Conservation (phyloP, 2,888 invertebrate species). For the Crematogaster levior region DNA sequence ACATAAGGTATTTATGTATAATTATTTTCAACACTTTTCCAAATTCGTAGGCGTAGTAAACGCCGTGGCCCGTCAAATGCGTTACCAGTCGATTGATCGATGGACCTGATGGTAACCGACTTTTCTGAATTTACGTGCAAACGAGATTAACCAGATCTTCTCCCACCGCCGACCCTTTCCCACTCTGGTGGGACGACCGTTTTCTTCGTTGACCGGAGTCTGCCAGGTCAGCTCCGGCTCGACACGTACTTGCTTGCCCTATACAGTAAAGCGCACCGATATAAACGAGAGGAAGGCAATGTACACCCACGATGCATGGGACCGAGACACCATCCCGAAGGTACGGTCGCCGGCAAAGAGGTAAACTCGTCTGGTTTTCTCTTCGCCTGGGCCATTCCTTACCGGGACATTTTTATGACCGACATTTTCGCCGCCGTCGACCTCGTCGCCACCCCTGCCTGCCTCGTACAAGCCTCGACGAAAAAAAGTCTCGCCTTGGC, state of each 20-base stretch:
- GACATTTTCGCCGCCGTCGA: conserved; percentile 70
- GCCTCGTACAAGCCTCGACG: conserved; percentile 17
- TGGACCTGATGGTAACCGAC: conserved; percentile 56
- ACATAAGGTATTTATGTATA: background rate
- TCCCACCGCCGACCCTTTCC: conserved; percentile 32
- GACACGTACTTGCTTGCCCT: conserved; percentile 56
- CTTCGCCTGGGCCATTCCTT: conserved; percentile 70
- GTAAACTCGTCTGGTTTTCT: conserved; percentile 60
- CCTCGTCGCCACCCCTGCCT: conserved; percentile 29
- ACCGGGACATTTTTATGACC: conserved; percentile 79
- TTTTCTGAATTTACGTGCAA: conserved; percentile 74
- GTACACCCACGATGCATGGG: conserved; percentile 65
- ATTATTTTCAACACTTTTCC: background rate
- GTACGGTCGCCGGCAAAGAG: conserved; percentile 36
- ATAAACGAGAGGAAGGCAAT: conserved; percentile 65
- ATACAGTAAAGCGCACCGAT: conserved; percentile 64
- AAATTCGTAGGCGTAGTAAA: background rate
- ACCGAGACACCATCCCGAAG: conserved; percentile 48
- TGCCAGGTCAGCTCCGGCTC: conserved; percentile 59
- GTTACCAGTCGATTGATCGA: conserved; percentile 65
- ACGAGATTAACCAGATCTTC: conserved; percentile 71
- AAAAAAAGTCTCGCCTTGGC: conserved; percentile 60
- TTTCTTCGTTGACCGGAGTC: conserved; percentile 46
- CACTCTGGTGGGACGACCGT: background rate
- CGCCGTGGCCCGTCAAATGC: conserved; percentile 7